Percentiles rank a stretch among this genome's conserved stretches.
These are phyloP conservation scores for Rhinoptilus africanus DNA, from an alignment of 2,113 vertebrate genomes.

Conservation along the genomic window DNA sequence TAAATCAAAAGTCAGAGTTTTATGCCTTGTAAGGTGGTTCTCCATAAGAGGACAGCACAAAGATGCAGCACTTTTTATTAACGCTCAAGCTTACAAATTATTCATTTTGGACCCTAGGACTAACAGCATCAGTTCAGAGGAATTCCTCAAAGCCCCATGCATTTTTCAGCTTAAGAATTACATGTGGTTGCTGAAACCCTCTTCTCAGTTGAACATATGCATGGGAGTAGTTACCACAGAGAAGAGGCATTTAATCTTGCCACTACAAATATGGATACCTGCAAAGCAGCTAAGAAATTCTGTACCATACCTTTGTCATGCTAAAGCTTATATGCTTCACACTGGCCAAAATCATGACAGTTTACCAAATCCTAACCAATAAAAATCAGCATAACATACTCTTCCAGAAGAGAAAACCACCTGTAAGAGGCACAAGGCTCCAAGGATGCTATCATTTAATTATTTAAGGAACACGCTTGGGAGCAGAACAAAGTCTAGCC, in stretches of 20 bases:
- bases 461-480: neutral
- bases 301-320: neutral
- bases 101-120: neutral
- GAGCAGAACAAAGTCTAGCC: neutral
- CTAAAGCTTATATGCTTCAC: neutral
- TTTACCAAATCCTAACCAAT: neutral
- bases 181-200: rapidly evolving
- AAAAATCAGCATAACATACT: neutral
- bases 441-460: neutral
- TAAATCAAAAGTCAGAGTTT: neutral
- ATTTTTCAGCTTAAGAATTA: neutral
- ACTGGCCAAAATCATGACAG: neutral
- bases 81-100: neutral
- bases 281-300: neutral
- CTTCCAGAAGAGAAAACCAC: neutral
- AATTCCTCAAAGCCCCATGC: neutral
- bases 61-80: neutral
- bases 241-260: neutral
- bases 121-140: neutral
- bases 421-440: neutral
- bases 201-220: neutral
- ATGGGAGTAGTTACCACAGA: neutral
- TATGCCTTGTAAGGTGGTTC: neutral
- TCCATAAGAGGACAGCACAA: neutral
- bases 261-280: neutral